These are phyloP conservation scores for Botia almorhae DNA, from an alignment of 2,797 vertebrate genomes.

Conservation along the genomic window DNA sequence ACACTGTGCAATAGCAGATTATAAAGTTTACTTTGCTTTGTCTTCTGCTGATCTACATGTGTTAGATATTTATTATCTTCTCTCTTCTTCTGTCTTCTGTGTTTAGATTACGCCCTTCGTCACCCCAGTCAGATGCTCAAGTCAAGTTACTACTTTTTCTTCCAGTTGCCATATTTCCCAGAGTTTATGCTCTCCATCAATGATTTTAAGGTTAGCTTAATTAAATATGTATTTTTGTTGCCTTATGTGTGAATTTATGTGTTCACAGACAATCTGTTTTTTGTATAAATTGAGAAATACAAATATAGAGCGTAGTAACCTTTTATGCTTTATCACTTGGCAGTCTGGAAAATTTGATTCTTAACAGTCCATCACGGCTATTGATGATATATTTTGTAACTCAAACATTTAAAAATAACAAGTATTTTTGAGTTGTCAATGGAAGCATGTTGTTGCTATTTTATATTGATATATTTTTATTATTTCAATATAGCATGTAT, in stretches of 20 bases:
- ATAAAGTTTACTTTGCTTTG: neutral
- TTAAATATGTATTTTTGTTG: neutral
- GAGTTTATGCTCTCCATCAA: slow-evolving; percentile 98
- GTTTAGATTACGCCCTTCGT: slow-evolving; percentile 91
- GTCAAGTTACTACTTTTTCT: slow-evolving; percentile 97
- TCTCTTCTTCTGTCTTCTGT: slow-evolving; percentile 44
- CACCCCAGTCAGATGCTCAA: slow-evolving; percentile 96
- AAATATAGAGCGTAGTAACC: neutral
- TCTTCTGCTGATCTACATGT: neutral
- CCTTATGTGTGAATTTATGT: neutral
- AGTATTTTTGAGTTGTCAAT: no score
- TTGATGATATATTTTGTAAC: neutral
- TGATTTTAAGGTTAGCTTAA: slow-evolving; percentile 92
- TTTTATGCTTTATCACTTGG: neutral
- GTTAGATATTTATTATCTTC: slow-evolving; percentile 1
- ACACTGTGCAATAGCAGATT: no score
- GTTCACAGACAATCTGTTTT: neutral
- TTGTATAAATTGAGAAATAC: neutral
- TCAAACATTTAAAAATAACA: no score
- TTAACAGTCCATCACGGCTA: neutral
- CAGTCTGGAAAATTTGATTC: neutral
- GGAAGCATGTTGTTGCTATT: no score
- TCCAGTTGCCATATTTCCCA: slow-evolving; percentile 96
- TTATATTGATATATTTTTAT: no score
- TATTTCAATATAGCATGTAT: no score